Conservation (phyloP, 1,140 invertebrate species). For the Dysdera silvatica region DNA sequence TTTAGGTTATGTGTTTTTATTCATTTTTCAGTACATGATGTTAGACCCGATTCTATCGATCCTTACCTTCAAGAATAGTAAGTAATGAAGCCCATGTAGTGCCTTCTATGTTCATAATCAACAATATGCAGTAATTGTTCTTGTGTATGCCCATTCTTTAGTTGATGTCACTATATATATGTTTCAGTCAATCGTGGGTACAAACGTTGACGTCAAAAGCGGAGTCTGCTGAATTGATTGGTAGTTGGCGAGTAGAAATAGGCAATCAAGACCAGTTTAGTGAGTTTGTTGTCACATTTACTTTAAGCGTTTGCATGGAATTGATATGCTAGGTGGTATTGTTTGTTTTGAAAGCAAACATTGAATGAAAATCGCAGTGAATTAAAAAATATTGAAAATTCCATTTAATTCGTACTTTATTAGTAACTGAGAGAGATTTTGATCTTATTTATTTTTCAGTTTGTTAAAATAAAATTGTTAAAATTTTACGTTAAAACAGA, state of each 20-base stretch:
- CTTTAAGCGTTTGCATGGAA: neutral
- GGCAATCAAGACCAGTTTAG: conserved; percentile 93
- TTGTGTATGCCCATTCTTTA: no score
- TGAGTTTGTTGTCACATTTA: conserved; percentile 33
- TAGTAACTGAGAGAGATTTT: neutral
- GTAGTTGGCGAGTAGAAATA: conserved; percentile 65
- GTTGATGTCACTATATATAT: no score
- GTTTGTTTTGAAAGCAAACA: no score
- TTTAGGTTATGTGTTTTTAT: neutral
- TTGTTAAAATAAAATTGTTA: neutral
- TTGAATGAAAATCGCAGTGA: no score
- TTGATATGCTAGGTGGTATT: no score
- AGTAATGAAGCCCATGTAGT: conserved; percentile 48
- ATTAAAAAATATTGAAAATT: neutral
- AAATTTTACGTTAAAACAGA: no score
- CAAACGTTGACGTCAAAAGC: conserved; percentile 58
- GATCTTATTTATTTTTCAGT: neutral
- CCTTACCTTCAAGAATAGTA: conserved; percentile 86
- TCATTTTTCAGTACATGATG: conserved; percentile 63
- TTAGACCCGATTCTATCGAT: conserved; percentile 74
- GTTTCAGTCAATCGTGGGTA: conserved; percentile 66
- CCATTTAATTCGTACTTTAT: neutral
- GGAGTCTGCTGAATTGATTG: conserved; percentile 46
- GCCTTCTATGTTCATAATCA: neutral
- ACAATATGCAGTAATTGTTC: neutral